Percentiles rank a stretch among this genome's conserved stretches.
phyloP scores from a whole-genome alignment of 2,888 invertebrate species.

The Drosophila subsilvestris region DNA sequence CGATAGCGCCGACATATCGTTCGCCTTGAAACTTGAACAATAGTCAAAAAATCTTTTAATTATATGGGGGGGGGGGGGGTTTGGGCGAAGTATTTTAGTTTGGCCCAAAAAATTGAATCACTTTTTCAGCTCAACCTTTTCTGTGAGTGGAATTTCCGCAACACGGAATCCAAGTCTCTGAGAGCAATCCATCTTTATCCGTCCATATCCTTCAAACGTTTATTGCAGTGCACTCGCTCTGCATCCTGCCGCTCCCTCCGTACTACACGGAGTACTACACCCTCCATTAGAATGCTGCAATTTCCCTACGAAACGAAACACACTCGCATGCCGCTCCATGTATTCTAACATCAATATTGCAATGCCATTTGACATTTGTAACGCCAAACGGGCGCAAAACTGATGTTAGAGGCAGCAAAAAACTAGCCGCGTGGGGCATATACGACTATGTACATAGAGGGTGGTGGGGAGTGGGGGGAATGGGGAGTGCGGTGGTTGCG shows the following conservation, averaged over 20 bases:
- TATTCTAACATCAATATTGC: conserved; percentile 74
- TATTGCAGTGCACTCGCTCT: neutral
- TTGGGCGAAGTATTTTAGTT: no score
- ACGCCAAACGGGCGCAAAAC: conserved; percentile 49
- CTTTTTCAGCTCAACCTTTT: no score
- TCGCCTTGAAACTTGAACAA: no score
- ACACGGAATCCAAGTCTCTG: no score
- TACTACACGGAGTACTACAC: neutral
- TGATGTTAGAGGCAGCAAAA: conserved; percentile 32
- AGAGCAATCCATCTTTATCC: no score
- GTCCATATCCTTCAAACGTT: neutral
- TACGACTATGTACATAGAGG: neutral
- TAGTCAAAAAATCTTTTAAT: no score
- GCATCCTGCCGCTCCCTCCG: neutral
- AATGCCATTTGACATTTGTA: conserved; percentile 69
- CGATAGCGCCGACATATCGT: no score
- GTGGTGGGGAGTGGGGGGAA: neutral
- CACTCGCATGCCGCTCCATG: conserved; percentile 36
- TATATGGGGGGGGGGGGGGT: no score
- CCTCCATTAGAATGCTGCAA: conserved; percentile 4
- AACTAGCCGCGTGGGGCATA: conserved; percentile 6
- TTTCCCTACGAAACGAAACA: conserved; percentile 18
- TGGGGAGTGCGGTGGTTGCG: neutral
- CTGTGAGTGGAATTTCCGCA: no score
- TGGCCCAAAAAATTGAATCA: no score